phyloP scores from a whole-genome alignment of 2,888 invertebrate species.

The Pinctada fucata region DNA sequence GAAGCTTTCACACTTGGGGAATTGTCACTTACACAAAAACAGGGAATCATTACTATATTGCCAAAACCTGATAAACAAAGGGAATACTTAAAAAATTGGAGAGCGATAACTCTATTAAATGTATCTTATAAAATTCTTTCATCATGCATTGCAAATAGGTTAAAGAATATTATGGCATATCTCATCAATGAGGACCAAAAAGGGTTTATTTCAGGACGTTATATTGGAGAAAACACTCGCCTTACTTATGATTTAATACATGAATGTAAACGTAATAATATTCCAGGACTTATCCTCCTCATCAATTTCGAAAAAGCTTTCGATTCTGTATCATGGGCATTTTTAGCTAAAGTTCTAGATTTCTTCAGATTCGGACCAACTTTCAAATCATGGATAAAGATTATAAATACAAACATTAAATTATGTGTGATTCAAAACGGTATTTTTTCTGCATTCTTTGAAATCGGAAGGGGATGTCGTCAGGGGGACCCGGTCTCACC shows the following conservation, averaged over 20 bases:
- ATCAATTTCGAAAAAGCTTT: constrained; percentile 6
- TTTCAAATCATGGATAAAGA: background rate
- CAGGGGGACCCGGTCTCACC: constrained; percentile 18
- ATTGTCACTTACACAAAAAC: constrained; percentile 16
- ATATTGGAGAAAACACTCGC: background rate
- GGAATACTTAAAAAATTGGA: constrained; percentile 12
- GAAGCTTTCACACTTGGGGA: background rate
- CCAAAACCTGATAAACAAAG: constrained; percentile 24
- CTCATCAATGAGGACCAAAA: constrained; percentile 1
- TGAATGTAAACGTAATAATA: background rate
- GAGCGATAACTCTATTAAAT: constrained; percentile 12
- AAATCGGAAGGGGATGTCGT: constrained; percentile 6
- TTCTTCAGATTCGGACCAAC: background rate
- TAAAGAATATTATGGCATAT: constrained; percentile 1
- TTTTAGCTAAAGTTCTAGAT: background rate
- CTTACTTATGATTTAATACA: background rate
- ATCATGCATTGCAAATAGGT: background rate
- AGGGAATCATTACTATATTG: constrained; percentile 16
- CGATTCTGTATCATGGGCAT: background rate
- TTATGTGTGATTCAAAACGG: constrained; percentile 1
- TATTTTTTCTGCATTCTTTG: background rate
- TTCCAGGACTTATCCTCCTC: background rate
- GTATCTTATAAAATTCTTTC: constrained; percentile 20
- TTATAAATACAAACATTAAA: background rate
- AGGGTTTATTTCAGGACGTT: background rate